Evolutionary conservation across 2,888 invertebrate species (phyloP), one percentile per base, ranked within the genome.

Genomic region (Lypha dubia): DNA sequence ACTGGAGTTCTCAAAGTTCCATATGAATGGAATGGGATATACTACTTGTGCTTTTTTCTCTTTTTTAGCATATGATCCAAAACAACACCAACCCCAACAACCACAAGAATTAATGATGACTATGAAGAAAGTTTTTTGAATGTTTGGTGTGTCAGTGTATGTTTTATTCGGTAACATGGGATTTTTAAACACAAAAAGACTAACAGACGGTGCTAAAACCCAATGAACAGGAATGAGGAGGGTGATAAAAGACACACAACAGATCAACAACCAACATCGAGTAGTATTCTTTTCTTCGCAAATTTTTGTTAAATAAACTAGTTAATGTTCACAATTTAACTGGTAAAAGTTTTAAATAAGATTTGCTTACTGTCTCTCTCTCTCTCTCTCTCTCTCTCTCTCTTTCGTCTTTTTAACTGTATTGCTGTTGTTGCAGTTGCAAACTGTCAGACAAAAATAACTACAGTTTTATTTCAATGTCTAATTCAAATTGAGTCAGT

Each of bases 261-360:
- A 15, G 17, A 20, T 6, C 13, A 41, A 35, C 44, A 63, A 20
- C 49, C 49, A 49, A 65, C 56, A 28, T 46, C 24, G 7, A 70
- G 24, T 60, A 46, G 44, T 56, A 46, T 74, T 75, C 75, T 46
- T 58, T 74, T 75, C 75, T 46, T 58, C n/a, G n/a, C n/a, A n/a
- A n/a, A 46, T 46, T 35, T 58, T 41, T 56, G 49, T 49, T 51
- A 49, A 63, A 53, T 49, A 84, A 84, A 84, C 79, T 65, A 80
- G 84, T 84, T 84, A 80, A 84, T 80, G 71, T 63, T 79, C 70
- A 60, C 71, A 84, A 80, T 80, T 84, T 71, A 73, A 71, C 71
- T 71, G 70, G 84, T 53, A 71, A 79, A 84, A 84, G 79, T 76
- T 80, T 80, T 51, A 28, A 56, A 56, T 32, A 46, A 20, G 32